Percentiles rank a stretch among this genome's conserved stretches.
Evolutionary conservation across 2,797 vertebrate genomes (phyloP).

Genomic region (Tragopan temminckii): DNA sequence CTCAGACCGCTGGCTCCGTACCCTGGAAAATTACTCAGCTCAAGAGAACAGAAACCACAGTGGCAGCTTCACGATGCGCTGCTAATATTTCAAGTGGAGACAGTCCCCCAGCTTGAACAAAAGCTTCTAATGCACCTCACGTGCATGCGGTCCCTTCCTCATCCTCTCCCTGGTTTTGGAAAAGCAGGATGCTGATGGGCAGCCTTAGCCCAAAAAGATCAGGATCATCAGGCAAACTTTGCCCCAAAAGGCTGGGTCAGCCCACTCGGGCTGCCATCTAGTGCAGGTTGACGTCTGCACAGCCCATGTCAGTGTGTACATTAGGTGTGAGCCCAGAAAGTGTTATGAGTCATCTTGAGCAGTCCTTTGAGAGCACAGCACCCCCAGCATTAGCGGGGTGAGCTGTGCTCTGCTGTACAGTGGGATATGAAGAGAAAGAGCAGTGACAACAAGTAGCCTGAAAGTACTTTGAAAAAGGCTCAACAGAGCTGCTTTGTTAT

Average conservation of each 20-base stretch:
- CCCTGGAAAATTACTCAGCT: constrained; percentile 84
- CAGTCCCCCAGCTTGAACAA: background rate
- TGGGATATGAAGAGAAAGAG: background rate
- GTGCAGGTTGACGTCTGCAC: rapidly evolving
- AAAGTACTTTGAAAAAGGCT: background rate
- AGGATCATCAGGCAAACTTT: background rate
- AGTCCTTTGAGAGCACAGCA: rapidly evolving
- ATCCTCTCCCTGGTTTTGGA: background rate
- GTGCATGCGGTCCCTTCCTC: background rate
- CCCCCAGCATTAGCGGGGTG: background rate
- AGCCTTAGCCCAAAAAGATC: background rate
- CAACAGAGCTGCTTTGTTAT: constrained; percentile 9
- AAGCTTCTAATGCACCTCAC: background rate
- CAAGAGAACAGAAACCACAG: constrained; percentile 73
- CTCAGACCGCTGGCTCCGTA: constrained; percentile 82
- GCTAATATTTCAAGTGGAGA: constrained; percentile 70
- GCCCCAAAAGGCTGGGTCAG: background rate
- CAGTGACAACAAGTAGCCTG: background rate
- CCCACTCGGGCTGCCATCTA: background rate
- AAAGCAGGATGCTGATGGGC: background rate
- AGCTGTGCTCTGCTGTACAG: background rate
- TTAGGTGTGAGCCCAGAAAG: background rate
- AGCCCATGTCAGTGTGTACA: background rate
- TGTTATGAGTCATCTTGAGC: background rate
- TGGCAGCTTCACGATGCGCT: background rate